phyloP scores from a whole-genome alignment of 2,888 invertebrate genomes.

The Tineola bisselliella region DNA sequence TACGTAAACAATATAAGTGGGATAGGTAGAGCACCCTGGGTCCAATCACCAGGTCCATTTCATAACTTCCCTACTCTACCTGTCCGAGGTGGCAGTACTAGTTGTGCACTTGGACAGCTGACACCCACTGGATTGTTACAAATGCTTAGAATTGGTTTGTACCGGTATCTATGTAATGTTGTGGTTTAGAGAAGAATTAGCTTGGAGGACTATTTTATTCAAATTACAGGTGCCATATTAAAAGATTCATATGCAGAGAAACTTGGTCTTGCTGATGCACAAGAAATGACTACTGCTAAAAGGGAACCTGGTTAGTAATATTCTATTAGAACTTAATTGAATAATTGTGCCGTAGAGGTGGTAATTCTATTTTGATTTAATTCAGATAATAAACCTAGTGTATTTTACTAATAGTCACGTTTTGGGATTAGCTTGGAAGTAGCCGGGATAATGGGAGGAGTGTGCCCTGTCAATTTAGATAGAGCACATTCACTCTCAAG shows the following conservation, averaged over 20 bases:
- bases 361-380: too few species aligned
- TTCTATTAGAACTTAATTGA: neutral
- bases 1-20: conserved; percentile 67
- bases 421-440: too few species aligned
- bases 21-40: conserved; percentile 74
- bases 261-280: conserved; percentile 31
- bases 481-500: too few species aligned
- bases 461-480: too few species aligned
- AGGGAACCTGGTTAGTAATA: conserved; percentile 26
- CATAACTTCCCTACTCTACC: conserved; percentile 86
- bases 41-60: conserved; percentile 80
- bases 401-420: too few species aligned
- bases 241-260: conserved; percentile 50
- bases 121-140: conserved; percentile 86
- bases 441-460: too few species aligned
- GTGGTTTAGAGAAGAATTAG: too few species aligned
- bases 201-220: conserved; percentile 16
- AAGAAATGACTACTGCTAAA: conserved; percentile 37
- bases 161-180: too few species aligned
- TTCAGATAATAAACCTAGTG: too few species aligned
- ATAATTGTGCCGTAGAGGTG: too few species aligned
- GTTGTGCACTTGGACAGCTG: conserved; percentile 86
- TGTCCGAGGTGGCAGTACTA: conserved; percentile 47
- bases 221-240: conserved; percentile 45
- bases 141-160: conserved; percentile 80